A percentile compares a stretch with the other conserved stretches of the same genome.
phyloP scores from a whole-genome alignment of 2,888 invertebrate genomes.

The Synergus itoensis region DNA sequence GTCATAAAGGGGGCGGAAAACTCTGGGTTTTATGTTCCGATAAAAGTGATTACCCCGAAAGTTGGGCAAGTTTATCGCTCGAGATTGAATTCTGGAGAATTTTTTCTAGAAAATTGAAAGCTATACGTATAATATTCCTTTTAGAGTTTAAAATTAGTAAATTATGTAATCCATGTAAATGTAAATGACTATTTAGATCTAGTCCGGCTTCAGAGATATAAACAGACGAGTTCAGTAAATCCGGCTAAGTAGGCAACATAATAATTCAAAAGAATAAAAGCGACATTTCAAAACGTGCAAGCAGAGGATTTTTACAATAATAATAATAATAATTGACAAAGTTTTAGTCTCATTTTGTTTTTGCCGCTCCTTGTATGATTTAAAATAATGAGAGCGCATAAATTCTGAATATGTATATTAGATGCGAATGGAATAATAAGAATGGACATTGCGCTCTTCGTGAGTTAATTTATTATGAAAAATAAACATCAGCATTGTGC shows the following conservation, averaged over 20 bases:
- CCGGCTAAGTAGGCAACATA: background rate
- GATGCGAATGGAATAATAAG: background rate
- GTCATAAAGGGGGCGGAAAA: background rate
- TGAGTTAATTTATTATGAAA: background rate
- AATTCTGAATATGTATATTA: background rate
- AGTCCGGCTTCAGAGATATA: background rate
- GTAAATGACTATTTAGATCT: background rate
- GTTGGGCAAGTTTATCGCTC: background rate
- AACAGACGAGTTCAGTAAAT: background rate
- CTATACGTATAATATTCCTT: no score
- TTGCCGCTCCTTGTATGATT: background rate
- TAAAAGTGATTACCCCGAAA: conserved; percentile 5
- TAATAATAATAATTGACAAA: background rate
- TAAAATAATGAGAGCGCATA: background rate
- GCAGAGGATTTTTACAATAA: background rate
- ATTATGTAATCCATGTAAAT: no score
- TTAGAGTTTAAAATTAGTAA: no score
- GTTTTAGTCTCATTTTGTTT: background rate
- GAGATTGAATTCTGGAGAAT: background rate
- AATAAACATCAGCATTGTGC: background rate
- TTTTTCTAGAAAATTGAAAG: background rate
- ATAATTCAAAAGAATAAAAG: background rate
- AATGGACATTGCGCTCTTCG: background rate
- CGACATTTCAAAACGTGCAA: background rate
- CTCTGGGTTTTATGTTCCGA: background rate